A percentile compares a stretch with the other conserved stretches of the same genome.
phyloP scores from a whole-genome alignment of 2,888 invertebrate species.

The Sepioteuthis lessoniana region DNA sequence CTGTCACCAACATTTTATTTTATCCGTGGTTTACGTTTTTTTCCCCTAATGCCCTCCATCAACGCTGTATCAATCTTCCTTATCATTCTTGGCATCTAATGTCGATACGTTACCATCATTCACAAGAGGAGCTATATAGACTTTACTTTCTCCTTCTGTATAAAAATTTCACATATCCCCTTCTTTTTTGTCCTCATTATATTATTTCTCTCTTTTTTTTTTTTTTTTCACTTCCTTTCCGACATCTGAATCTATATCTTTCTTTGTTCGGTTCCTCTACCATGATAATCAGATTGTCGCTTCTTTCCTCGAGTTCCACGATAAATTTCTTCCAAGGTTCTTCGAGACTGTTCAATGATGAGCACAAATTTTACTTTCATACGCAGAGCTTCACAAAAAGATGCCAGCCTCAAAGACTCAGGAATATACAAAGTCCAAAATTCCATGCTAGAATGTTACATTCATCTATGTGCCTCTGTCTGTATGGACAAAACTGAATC shows the following conservation, averaged over 20 bases:
- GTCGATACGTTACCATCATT: not conserved
- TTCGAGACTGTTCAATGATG: too few relatives aligned
- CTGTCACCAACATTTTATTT: too few relatives aligned
- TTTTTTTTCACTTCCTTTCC: not conserved
- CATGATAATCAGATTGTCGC: not conserved
- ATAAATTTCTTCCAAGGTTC: too few relatives aligned
- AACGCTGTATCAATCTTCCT: not conserved
- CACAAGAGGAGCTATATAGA: too few relatives aligned
- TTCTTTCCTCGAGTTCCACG: not conserved
- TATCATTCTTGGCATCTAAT: not conserved
- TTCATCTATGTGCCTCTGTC: too few relatives aligned
- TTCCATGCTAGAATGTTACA: too few relatives aligned
- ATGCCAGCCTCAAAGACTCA: too few relatives aligned
- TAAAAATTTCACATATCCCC: not conserved
- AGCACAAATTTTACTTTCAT: not conserved
- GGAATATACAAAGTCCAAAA: too few relatives aligned
- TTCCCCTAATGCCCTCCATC: not conserved
- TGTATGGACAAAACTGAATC: too few relatives aligned
- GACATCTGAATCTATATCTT: not conserved
- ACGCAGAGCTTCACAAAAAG: not conserved
- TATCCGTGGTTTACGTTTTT: too few relatives aligned
- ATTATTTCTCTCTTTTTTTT: too few relatives aligned
- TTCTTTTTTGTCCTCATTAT: too few relatives aligned
- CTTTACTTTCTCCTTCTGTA: not conserved
- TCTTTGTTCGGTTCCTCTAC: not conserved